Evolutionary conservation across 1,140 invertebrate genomes (phyloP), one percentile per base, ranked within the genome.

Genomic region (Zaprionus lachaisei): DNA sequence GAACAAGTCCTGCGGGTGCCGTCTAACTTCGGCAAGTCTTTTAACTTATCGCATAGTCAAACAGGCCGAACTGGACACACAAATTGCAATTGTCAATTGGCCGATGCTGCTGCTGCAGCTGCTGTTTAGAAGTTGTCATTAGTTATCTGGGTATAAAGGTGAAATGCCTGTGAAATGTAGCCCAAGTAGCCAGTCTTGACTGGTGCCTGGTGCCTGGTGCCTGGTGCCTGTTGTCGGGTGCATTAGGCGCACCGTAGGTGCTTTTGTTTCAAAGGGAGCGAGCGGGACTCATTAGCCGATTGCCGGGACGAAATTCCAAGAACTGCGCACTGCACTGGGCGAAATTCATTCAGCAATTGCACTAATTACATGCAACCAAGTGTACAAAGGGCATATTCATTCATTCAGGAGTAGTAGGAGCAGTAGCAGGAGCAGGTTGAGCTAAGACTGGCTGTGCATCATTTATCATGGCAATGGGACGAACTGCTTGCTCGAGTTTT

Each of bases 331-430:
- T 22, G 28, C 57, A 20, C 57, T 51, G 38, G 20, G 47, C 71
- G 28, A 70, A 64, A 71, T 80, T 83, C 61, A 76, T 76, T 58
- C 83, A 83, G 83, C 64, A 83, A 80, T 80, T 89, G 83, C 74
- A 83, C 81, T 87, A 89, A 89, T 87, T 89, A 81, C 74, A 87
- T 75, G 75, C 72, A 72, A 77, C 76, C 69, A 67, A 77, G 83
- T 79, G 73, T 63, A 79, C 67, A 79, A 28, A 11, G 47, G 47
- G 47, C 20, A 22, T 6, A 41, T 14, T 9, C 41, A 17, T 73
- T 72, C 57, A 76, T 84, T 84, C 70, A 82, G 22, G 44, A 38
- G 54, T 41, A 80, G 22, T 15, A 47, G n/a, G 44, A 38, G 47
- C 44, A 80, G 22, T 15, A 49, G n/a, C 17, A 12, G 47, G 9